A percentile compares a stretch with the other conserved stretches of the same genome.
These are phyloP conservation scores for Sebastes dallii DNA, from an alignment of 2,797 vertebrate species.

Conservation along the genomic window DNA sequence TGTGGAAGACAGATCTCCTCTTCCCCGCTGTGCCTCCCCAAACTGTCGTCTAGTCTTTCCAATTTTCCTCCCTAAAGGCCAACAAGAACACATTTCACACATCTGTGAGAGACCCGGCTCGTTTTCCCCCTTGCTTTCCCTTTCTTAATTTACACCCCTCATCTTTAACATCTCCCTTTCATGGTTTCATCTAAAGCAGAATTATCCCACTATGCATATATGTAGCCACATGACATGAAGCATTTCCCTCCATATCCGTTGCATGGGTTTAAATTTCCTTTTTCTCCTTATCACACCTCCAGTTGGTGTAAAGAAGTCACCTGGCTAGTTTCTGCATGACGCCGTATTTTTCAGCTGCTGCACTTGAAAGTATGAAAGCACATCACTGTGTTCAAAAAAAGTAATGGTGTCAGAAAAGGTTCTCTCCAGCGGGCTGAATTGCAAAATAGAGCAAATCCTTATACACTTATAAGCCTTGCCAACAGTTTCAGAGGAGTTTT, in stretches of 20 bases:
- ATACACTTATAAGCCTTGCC: slow-evolving; percentile 29
- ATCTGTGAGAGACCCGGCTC: slow-evolving; percentile 47
- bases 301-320: slow-evolving; percentile 28
- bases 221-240: not conserved
- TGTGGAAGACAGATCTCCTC: slow-evolving; percentile 74
- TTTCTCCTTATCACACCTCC: slow-evolving; percentile 40
- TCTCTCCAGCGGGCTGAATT: slow-evolving; percentile 56
- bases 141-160: slow-evolving; percentile 20
- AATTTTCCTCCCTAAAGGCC: slow-evolving; percentile 71
- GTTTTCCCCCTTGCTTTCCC: not conserved
- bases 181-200: slow-evolving; percentile 37
- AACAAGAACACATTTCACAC: slow-evolving; percentile 71
- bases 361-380: slow-evolving; percentile 47
- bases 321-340: slow-evolving; percentile 32
- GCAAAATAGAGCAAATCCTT: slow-evolving; percentile 63
- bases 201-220: not conserved
- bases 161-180: slow-evolving; percentile 25
- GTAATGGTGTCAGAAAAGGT: slow-evolving; percentile 58
- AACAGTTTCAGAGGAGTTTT: slow-evolving; percentile 44
- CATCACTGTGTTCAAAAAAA: slow-evolving; percentile 39
- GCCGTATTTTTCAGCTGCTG: slow-evolving; percentile 38
- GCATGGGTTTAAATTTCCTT: slow-evolving; percentile 9
- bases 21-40: slow-evolving; percentile 64
- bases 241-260: slow-evolving; percentile 1
- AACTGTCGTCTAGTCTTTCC: slow-evolving; percentile 71